Base-by-base conservation (phyloP, 1,140 invertebrate species). In the Holotrichia oblita region DNA sequence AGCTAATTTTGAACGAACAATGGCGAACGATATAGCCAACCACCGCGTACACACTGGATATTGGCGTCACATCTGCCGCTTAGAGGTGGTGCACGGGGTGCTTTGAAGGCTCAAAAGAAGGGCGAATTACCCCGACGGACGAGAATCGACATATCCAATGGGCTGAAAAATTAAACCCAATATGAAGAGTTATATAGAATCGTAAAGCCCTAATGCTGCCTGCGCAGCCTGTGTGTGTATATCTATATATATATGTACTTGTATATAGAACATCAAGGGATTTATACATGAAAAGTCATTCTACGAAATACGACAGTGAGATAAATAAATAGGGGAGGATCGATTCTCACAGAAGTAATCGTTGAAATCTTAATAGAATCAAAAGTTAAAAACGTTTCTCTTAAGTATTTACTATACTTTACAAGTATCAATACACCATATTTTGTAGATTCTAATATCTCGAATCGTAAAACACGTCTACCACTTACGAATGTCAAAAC, bases 151-250 rank as follows among this genome's bases (percentile, higher is more conserved):
- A n/a, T 14, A 14, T 55, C 48, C 48, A 55, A 55, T 55, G 48
- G 48, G 48, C 48, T 55, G 48, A 55, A 55, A 55, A 55, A 55
- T 55, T 55, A 55, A 55, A 55, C 12, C 48, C 48, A 55, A 55
- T 55, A 55, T 17, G 6, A 17, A 14, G 48, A 55, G 48, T 55
- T 55, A 17, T 14, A 55, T 17, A 17, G 10, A 10, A 10, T 12
- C 10, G 44, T 48, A 14, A 9, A 48, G 7, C 10, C 12, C 12
- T 48, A n/a, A n/a, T n/a, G n/a, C n/a, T n/a, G n/a, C n/a, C n/a
- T n/a, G n/a, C n/a, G n/a, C n/a, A n/a, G n/a, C n/a, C n/a, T n/a
- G n/a, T n/a, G n/a, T n/a, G n/a, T n/a, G n/a, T n/a, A n/a, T n/a
- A n/a, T n/a, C n/a, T n/a, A n/a, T n/a, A n/a, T n/a, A n/a, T n/a